phyloP scores from a whole-genome alignment of 2,113 vertebrate species.

The Hypomesus transpacificus region DNA sequence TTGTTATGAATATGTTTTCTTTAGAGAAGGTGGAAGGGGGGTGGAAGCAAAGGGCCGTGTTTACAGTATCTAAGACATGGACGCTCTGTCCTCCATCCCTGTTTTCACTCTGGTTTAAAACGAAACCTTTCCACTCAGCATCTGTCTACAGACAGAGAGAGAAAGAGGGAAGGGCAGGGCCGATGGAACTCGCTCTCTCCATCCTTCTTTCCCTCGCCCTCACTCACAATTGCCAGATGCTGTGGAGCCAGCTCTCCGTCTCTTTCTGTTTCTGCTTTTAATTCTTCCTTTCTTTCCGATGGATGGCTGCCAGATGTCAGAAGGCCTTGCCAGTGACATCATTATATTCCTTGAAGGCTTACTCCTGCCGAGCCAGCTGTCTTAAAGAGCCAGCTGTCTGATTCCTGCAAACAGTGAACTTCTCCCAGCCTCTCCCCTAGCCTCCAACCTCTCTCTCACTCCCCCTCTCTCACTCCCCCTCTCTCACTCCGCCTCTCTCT shows the following conservation, averaged over 20 bases:
- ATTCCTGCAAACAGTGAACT: slow-evolving; percentile 26
- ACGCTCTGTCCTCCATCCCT: slow-evolving; percentile 42
- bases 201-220: not conserved
- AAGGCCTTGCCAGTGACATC: slow-evolving; percentile 67
- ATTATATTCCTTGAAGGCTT: slow-evolving; percentile 49
- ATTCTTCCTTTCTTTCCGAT: slow-evolving; percentile 41
- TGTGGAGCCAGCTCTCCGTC: slow-evolving; percentile 30
- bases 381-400: slow-evolving; percentile 37
- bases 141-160: slow-evolving; percentile 53
- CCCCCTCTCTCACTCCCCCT: not conserved
- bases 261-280: slow-evolving; percentile 22
- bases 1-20: slow-evolving; percentile 14
- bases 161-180: slow-evolving; percentile 14
- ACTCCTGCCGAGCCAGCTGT: slow-evolving; percentile 28
- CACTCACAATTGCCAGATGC: slow-evolving; percentile 47
- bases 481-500: not conserved
- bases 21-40: too few species aligned
- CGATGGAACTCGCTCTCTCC: slow-evolving; percentile 49
- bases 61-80: slow-evolving; percentile 46
- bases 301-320: slow-evolving; percentile 59
- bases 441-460: slow-evolving; percentile 26
- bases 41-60: slow-evolving; percentile 27
- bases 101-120: slow-evolving; percentile 42
- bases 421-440: too few species aligned
- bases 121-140: slow-evolving; percentile 59